Base-by-base conservation (phyloP, 1,140 invertebrate genomes). In the Drosophila nigromelanica region DNA sequence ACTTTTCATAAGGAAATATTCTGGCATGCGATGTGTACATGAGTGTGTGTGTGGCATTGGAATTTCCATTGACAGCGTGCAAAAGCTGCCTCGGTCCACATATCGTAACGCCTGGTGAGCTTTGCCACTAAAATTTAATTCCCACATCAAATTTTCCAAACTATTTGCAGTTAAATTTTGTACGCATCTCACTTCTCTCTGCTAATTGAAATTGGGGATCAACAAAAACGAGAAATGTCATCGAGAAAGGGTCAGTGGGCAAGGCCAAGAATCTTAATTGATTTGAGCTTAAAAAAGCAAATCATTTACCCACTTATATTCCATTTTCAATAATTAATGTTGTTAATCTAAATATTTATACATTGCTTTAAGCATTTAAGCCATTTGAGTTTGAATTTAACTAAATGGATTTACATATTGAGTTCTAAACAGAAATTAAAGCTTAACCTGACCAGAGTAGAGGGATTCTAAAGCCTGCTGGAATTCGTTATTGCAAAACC, bases 21-120 rank as follows among this genome's bases (percentile, higher is more conserved):
- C n/a, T 50, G 27, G 11, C 43, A 18, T 14, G 43, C 14, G 48
- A 8, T 18, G 21, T 30, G 37, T 45, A n/a, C 24, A 12, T 39
- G 37, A 15, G 33, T 5, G 40, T 6, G 52, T 30, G 51, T n/a
- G 37, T 45, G 7, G 51, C 69, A 35, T 71, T 66, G 60, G 62
- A 54, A 67, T 63, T 70, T 42, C 50, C 67, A 70, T 63, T 70
- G 59, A 70, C 37, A 39, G 50, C 50, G 33, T 33, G 50, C 10
- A 33, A 15, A 14, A 21, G 52, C 30, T 64, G 37, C 42, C 54
- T 48, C 50, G 12, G 35, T 37, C 55, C 64, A 67, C 55, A 58
- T 54, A 70, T 37, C 10, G 33, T 51, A 33, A 14, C 47, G 21
- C 47, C 39, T 47, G 39, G 12, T 40, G 52, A 40, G 42, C 43